Conservation (phyloP, 2,113 vertebrate species). For the Eretmodus cyanostictus region DNA sequence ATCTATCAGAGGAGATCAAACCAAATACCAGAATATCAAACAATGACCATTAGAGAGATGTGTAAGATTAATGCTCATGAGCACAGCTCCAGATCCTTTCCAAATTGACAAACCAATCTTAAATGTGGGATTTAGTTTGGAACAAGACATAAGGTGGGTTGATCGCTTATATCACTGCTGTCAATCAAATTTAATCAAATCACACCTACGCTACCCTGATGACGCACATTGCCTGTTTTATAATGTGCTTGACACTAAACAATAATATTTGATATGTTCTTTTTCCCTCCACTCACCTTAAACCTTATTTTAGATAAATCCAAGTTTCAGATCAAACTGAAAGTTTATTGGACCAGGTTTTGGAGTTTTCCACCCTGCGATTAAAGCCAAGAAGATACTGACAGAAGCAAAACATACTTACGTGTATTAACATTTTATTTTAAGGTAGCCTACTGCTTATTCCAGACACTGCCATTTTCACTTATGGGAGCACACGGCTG, state of each 20-base stretch:
- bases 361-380: not conserved
- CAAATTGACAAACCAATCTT: not conserved
- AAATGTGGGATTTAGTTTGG: not conserved
- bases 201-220: not conserved
- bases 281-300: not conserved
- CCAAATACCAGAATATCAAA: not conserved
- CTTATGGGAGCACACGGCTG: not conserved
- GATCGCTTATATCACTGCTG: not conserved
- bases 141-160: not conserved
- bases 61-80: not conserved
- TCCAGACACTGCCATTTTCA: not conserved
- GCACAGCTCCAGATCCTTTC: not conserved
- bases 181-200: not conserved
- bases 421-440: not conserved
- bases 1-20: not conserved
- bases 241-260: not conserved
- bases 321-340: not conserved
- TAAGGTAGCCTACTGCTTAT: not conserved
- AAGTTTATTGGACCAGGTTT: not conserved
- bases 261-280: not conserved
- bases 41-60: not conserved
- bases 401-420: not conserved
- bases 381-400: not conserved
- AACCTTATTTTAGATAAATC: not conserved
- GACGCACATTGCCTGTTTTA: not conserved